phyloP scores from a whole-genome alignment of 2,797 vertebrate species.

The Sebastes itinus region DNA sequence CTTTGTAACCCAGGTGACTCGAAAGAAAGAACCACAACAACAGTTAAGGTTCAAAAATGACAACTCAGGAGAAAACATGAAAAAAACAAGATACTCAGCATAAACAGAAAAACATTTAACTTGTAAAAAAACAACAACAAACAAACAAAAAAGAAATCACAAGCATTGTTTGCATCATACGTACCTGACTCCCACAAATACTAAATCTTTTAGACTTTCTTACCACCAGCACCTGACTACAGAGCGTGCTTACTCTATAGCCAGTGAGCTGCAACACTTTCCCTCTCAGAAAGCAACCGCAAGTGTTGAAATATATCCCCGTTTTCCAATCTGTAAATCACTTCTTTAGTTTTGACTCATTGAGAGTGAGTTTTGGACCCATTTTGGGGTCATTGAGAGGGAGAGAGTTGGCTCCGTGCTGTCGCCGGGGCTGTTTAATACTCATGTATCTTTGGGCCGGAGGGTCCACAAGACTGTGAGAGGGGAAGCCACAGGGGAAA shows the following conservation, averaged over 20 bases:
- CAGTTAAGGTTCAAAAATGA: constrained; percentile 68
- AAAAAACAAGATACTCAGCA: constrained; percentile 53
- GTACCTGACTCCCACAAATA: constrained; percentile 86
- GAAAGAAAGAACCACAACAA: constrained; percentile 67
- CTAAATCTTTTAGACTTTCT: constrained; percentile 85
- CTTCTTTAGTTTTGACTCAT: constrained; percentile 6
- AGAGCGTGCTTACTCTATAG: constrained; percentile 63
- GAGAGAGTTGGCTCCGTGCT: constrained; percentile 78
- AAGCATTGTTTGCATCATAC: constrained; percentile 79
- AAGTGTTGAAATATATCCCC: background rate
- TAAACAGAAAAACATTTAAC: constrained; percentile 67
- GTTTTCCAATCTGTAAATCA: background rate
- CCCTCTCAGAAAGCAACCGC: constrained; percentile 48
- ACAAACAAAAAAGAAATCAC: constrained; percentile 62
- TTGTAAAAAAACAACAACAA: constrained; percentile 20
- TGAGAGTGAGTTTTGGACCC: constrained; percentile 29
- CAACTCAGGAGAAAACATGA: constrained; percentile 72
- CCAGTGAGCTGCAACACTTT: constrained; percentile 69
- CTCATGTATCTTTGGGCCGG: constrained; percentile 66
- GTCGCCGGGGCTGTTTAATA: constrained; percentile 77
- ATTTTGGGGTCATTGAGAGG: constrained; percentile 48
- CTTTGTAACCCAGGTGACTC: constrained; percentile 70
- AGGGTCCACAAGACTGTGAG: constrained; percentile 82
- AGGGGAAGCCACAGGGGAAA: constrained; percentile 39
- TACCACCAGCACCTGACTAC: constrained; percentile 83